A percentile compares a stretch with the other conserved stretches of the same genome.
Conservation (phyloP, 2,888 invertebrate genomes). For the Machimus atricapillus region DNA sequence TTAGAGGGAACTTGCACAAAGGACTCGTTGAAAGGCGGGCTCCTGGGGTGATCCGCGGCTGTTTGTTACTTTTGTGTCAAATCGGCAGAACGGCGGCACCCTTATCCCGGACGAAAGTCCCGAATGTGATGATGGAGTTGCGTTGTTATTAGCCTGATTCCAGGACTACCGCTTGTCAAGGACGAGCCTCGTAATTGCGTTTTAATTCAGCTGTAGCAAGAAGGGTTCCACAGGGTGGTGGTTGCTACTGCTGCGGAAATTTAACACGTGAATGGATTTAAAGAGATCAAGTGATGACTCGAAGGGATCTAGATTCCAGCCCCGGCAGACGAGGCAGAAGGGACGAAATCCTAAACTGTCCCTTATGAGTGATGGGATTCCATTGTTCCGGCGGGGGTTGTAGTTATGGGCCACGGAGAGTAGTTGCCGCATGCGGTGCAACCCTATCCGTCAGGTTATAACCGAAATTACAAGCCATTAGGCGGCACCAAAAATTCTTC, state of each 20-base stretch:
- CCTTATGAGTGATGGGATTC: constrained; percentile 15
- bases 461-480: constrained; percentile 37
- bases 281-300: constrained; percentile 12
- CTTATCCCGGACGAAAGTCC: neutral
- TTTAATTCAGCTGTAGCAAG: constrained; percentile 14
- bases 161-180: neutral
- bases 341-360: neutral
- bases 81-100: neutral
- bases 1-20: constrained; percentile 35
- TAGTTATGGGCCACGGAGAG: neutral
- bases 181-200: constrained; percentile 37
- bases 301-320: neutral
- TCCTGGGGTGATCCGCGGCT: neutral
- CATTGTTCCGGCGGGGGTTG: neutral
- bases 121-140: neutral
- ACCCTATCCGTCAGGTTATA: constrained; percentile 2
- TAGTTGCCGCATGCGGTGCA: constrained; percentile 5
- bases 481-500: constrained; percentile 1
- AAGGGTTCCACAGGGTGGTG: neutral
- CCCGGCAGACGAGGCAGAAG: neutral
- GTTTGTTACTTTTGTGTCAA: constrained; percentile 32
- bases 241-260: neutral
- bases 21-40: neutral
- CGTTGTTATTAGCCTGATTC: constrained; percentile 31
- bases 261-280: constrained; percentile 27